Percentiles rank a stretch among this genome's conserved stretches.
These are phyloP conservation scores for Geopemphigus sp. DNA, from an alignment of 1,140 invertebrate species.

Conservation along the genomic window DNA sequence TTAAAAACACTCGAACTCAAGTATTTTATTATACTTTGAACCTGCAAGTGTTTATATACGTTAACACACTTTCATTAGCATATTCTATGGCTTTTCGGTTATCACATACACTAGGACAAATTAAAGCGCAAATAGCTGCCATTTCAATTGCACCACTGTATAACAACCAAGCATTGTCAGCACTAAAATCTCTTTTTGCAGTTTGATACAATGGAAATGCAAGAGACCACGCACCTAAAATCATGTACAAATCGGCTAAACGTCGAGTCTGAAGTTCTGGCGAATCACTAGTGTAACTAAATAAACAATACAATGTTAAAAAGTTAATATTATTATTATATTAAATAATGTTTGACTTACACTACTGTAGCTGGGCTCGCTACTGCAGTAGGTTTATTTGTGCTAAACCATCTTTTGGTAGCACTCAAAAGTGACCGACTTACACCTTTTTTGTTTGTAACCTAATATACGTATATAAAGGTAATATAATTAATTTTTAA, in stretches of 20 bases:
- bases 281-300: conserved; percentile 81
- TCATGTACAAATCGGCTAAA: conserved; percentile 91
- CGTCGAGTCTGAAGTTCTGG: conserved; percentile 89
- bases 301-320: conserved; percentile 51
- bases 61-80: conserved; percentile 89
- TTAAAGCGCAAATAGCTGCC: conserved; percentile 88
- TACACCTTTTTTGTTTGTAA: conserved; percentile 84
- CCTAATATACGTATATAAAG: conserved; percentile 55
- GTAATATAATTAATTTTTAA: not conserved
- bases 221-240: conserved; percentile 90
- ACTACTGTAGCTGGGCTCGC: conserved; percentile 55
- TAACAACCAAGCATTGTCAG: conserved; percentile 94
- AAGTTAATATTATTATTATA: not conserved
- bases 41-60: conserved; percentile 86
- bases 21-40: conserved; percentile 54
- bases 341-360: not conserved
- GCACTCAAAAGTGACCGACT: conserved; percentile 89
- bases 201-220: conserved; percentile 93
- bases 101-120: conserved; percentile 67
- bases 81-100: conserved; percentile 79
- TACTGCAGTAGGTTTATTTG: conserved; percentile 71
- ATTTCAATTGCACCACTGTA: conserved; percentile 95
- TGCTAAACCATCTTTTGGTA: conserved; percentile 92
- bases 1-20: not conserved
- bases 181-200: conserved; percentile 93